Percentiles rank a stretch among this genome's conserved stretches.
These are phyloP conservation scores for Formica aserva DNA, from an alignment of 2,888 invertebrate species.

Conservation along the genomic window DNA sequence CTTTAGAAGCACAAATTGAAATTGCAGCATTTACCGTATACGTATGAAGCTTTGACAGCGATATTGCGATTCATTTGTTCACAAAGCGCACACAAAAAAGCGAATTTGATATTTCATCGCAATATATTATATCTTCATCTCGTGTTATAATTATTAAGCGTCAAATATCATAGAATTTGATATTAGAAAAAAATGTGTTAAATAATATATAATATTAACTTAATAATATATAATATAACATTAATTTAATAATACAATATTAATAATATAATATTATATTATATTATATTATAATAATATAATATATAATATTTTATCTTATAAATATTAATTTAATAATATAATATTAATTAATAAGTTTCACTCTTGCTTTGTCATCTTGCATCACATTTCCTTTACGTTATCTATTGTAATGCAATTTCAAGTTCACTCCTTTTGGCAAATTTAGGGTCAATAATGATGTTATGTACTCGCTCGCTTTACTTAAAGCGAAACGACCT, in stretches of 20 bases:
- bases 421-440: conserved; percentile 39
- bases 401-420: conserved; percentile 27
- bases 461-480: conserved; percentile 4
- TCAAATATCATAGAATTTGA: background rate
- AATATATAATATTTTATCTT: background rate
- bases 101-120: conserved; percentile 16
- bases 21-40: conserved; percentile 21
- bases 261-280: background rate
- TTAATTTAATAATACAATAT: background rate
- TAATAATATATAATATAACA: background rate
- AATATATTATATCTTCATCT: background rate
- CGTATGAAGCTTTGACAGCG: background rate
- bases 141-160: background rate
- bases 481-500: conserved; percentile 13
- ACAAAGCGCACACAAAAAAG: background rate
- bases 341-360: background rate
- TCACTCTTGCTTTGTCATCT: background rate
- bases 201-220: background rate
- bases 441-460: conserved; percentile 49
- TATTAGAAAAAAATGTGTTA: background rate
- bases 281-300: background rate
- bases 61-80: background rate
- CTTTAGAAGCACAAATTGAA: conserved; percentile 26
- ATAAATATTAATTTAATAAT: conserved; percentile 1
- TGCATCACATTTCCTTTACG: background rate